Evolutionary conservation across 2,888 invertebrate species (phyloP), one percentile per base, ranked within the genome.

Genomic region (Microctonus brassicae): DNA sequence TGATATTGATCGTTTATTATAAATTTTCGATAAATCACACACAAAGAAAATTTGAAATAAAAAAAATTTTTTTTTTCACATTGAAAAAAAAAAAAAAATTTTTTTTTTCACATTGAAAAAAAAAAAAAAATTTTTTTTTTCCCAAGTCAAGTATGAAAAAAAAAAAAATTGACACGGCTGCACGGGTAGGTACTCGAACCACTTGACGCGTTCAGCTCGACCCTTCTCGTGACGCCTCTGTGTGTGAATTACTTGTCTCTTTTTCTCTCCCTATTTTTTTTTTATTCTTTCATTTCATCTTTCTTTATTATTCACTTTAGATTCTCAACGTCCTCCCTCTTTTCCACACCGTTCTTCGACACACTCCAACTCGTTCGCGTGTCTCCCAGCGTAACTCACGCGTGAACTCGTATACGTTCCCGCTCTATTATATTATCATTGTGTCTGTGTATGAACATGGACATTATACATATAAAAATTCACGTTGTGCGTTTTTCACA

Each of bases 1-100:
- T 58, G 17, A 26, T 58, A 58, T 58, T 58, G 58, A 58, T 58
- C 34, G 58, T 26, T n/a, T n/a, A 29, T 58, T 29, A 20, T 10
- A 17, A 1, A 47, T 36, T 6, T 42, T 6, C 4, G 11, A 55
- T 24, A 55, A 55, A 5, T 26, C 55, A 24, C 26, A 17, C n/a
- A n/a, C n/a, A n/a, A n/a, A n/a, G n/a, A n/a, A n/a, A n/a, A n/a
- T n/a, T n/a, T n/a, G n/a, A n/a, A n/a, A n/a, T n/a, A n/a, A n/a
- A n/a, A n/a, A n/a, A n/a, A n/a, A n/a, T n/a, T n/a, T n/a, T n/a
- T n/a, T n/a, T n/a, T n/a, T n/a, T n/a, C n/a, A n/a, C n/a, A n/a
- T n/a, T n/a, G n/a, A n/a, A n/a, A n/a, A n/a, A n/a, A n/a, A n/a
- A n/a, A n/a, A n/a, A n/a, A n/a, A n/a, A n/a, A n/a, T n/a, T n/a